Evolutionary conservation across 1,140 invertebrate genomes (phyloP), one percentile per base, ranked within the genome.

Genomic region (Bactericera cockerelli): DNA sequence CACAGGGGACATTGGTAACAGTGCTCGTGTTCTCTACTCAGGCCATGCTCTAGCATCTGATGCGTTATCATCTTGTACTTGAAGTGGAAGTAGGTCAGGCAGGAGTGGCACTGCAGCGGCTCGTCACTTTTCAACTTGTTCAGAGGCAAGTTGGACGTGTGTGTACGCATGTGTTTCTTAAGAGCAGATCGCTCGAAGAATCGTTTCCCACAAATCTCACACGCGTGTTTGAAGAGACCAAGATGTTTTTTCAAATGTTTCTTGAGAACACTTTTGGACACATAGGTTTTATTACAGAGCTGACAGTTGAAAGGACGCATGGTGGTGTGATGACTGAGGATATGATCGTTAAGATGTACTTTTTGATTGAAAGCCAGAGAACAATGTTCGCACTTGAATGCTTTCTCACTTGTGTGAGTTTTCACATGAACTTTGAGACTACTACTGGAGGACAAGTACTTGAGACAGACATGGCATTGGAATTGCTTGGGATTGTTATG

Each of bases 171-270:
- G 22, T 49, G 42, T 49, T 49, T 49, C 22, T 49, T 49, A 8
- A 49, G 22, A 19, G 42, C 42, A 49, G 42, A 49, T 49, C 22
- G n/a, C 22, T 49, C 42, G 19, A 49, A 49, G 22, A 49, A 49
- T n/a, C 42, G 42, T 49, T 49, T 49, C n/a, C 8, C 6, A 49
- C 42, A 49, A 49, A 49, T 16, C 22, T 49, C 42, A 49, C 42
- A 49, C 3, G n/a, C 42, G 22, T 49, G n/a, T n/a, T 49, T 49
- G 19, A 6, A 49, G 22, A 49, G n/a, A n/a, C 42, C 42, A n/a
- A 49, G 22, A 49, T 49, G 42, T 49, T 49, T 49, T n/a, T 49
- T 49, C 42, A 49, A 49, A 49, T 49, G 42, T 49, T 49, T 49
- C 22, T 49, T 49, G 19, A 49, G 42, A 10, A 49, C 42, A 49